Evolutionary conservation across 2,113 vertebrate genomes (phyloP).

Genomic region (Cynocephalus volans): DNA sequence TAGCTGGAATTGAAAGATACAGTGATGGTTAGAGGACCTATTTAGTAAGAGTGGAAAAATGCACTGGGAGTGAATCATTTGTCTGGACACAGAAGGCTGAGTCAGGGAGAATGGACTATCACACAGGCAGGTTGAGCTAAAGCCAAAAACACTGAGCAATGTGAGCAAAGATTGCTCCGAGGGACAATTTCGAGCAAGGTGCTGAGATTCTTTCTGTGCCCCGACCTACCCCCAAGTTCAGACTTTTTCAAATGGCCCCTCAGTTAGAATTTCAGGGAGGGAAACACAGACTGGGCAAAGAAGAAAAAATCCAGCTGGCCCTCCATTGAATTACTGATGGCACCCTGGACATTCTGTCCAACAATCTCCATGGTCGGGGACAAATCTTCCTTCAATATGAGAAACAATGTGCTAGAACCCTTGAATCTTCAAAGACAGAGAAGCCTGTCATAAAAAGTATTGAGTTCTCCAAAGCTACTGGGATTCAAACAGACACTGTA

Average conservation of each 20-base stretch:
- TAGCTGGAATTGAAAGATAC: constrained; percentile 79
- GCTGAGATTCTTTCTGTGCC: background rate
- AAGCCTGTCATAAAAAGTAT: background rate
- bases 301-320: background rate
- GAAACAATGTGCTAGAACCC: background rate
- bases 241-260: background rate
- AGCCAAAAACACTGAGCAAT: constrained; percentile 48
- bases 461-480: background rate
- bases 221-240: background rate
- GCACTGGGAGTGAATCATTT: constrained; percentile 72
- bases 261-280: background rate
- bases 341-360: background rate
- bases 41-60: constrained; percentile 76
- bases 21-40: constrained; percentile 69
- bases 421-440: background rate
- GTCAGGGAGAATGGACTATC: constrained; percentile 71
- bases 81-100: constrained; percentile 78
- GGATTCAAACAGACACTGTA: background rate
- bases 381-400: background rate
- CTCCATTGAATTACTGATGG: background rate
- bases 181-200: background rate
- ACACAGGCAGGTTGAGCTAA: background rate
- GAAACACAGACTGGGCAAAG: background rate
- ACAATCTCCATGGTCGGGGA: accelerated
- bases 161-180: constrained; percentile 15